These are phyloP conservation scores for Trachymyrmex septentrionalis DNA, from an alignment of 1,140 invertebrate genomes.

Conservation along the genomic window DNA sequence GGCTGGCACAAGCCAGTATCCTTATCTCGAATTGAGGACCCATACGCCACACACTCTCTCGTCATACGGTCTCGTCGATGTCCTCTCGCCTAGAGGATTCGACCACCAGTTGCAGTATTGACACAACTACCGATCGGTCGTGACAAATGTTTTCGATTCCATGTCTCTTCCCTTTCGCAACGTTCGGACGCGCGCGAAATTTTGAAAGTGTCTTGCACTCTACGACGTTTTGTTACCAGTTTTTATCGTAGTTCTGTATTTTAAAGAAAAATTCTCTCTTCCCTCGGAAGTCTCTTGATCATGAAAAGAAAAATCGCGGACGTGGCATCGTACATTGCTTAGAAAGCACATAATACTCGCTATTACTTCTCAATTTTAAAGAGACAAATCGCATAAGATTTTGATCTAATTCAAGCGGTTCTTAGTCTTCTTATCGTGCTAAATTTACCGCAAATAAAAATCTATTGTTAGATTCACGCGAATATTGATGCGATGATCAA, in stretches of 20 bases:
- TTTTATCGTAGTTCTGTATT: neutral
- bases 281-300: neutral
- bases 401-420: neutral
- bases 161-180: neutral
- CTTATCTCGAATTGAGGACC: constrained; percentile 78
- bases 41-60: constrained; percentile 52
- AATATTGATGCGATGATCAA: neutral
- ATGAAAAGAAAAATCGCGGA: neutral
- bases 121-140: constrained; percentile 73
- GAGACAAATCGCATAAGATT: neutral
- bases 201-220: neutral
- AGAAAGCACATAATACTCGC: neutral
- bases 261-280: too few relatives aligned
- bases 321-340: neutral
- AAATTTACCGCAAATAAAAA: neutral
- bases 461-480: neutral
- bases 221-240: neutral
- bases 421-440: neutral
- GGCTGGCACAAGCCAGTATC: constrained; percentile 82
- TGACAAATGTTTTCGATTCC: neutral
- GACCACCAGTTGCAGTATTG: constrained; percentile 75
- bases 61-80: constrained; percentile 73
- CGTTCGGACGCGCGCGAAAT: neutral
- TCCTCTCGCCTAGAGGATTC: constrained; percentile 67
- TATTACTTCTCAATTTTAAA: neutral